Evolutionary conservation across 2,113 vertebrate species (phyloP).

Genomic region (Corynorhinus townsendii): DNA sequence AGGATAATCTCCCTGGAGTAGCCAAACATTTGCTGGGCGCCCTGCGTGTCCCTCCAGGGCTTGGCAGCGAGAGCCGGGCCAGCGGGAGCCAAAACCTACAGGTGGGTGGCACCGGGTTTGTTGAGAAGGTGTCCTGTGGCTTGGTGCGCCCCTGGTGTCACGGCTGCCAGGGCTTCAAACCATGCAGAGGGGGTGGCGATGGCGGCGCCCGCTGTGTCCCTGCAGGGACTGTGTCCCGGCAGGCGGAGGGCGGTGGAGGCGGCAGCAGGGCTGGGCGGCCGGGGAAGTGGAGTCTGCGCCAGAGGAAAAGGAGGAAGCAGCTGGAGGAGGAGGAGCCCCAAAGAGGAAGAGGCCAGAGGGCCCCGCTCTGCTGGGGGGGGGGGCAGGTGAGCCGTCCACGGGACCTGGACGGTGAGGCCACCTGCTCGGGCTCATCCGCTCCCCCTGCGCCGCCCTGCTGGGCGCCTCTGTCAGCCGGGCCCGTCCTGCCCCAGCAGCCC

Average conservation of each 20-base stretch:
- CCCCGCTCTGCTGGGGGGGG: background rate
- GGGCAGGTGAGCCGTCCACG: background rate
- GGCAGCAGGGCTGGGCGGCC: conserved; percentile 27
- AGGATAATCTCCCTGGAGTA: background rate
- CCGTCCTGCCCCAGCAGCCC: background rate
- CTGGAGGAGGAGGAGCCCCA: conserved; percentile 66
- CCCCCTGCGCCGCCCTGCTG: background rate
- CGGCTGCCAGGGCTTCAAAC: background rate
- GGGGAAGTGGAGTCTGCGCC: conserved; percentile 63
- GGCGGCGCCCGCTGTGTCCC: background rate
- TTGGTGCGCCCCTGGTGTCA: background rate
- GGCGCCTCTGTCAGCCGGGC: background rate
- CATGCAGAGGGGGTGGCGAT: background rate
- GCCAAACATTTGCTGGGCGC: background rate
- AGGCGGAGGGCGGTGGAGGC: background rate
- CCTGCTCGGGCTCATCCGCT: background rate
- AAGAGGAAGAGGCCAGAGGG: conserved; percentile 63
- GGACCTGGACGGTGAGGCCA: background rate
- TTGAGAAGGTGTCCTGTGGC: background rate
- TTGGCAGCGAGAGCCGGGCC: background rate
- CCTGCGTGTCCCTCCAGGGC: background rate
- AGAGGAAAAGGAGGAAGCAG: conserved; percentile 73
- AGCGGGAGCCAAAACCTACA: background rate
- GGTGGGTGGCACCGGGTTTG: background rate
- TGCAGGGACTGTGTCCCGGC: too few relatives aligned